Percentiles rank a stretch among this genome's conserved stretches.
phyloP scores from a whole-genome alignment of 2,113 vertebrate genomes.

The Carettochelys insculpta region DNA sequence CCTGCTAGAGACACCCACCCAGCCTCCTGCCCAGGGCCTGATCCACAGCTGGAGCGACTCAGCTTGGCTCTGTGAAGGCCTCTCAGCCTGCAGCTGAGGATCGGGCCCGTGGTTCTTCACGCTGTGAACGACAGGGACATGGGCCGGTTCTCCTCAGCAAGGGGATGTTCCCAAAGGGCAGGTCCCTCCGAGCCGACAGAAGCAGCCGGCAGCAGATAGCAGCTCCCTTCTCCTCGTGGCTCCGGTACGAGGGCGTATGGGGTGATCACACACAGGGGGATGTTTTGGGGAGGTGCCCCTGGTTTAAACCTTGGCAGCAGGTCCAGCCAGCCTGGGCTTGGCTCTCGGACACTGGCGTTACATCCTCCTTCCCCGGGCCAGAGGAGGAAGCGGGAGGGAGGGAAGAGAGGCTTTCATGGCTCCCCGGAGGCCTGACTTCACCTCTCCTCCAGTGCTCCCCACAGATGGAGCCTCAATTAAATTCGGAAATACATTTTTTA shows the following conservation, averaged over 20 bases:
- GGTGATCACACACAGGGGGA: accelerated
- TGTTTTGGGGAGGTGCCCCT: accelerated
- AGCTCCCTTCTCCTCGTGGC: background rate
- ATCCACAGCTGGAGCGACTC: background rate
- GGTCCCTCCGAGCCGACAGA: background rate
- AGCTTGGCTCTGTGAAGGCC: too few relatives aligned
- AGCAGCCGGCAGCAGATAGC: background rate
- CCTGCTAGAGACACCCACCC: background rate
- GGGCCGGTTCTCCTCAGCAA: background rate
- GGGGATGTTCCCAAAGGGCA: background rate
- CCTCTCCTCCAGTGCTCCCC: conserved; percentile 40
- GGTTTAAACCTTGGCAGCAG: background rate
- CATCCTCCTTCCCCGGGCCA: background rate
- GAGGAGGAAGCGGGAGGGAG: background rate
- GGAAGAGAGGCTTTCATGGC: background rate
- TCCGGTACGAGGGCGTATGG: accelerated
- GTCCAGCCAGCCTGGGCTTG: too few relatives aligned
- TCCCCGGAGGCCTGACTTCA: conserved; percentile 62
- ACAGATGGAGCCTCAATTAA: conserved; percentile 74
- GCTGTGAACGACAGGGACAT: background rate
- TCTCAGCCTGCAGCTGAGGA: background rate
- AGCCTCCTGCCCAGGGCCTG: background rate
- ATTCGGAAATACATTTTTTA: conserved; percentile 77
- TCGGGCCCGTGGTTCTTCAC: too few relatives aligned
- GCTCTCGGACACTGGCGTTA: background rate